These are phyloP conservation scores for Callithrix jacchus DNA, from an alignment of 2,113 vertebrate genomes.

Conservation along the genomic window DNA sequence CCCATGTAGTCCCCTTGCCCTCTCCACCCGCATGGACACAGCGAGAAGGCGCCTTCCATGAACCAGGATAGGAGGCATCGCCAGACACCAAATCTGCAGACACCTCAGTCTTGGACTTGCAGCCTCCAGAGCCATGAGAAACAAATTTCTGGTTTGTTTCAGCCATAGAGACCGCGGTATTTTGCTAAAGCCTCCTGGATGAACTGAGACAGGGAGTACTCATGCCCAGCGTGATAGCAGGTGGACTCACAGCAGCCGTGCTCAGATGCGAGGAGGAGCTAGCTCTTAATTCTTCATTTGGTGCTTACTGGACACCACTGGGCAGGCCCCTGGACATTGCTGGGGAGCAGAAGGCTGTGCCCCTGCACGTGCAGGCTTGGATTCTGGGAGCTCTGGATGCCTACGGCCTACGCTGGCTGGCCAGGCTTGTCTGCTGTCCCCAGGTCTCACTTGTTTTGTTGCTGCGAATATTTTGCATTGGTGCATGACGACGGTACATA, in stretches of 20 bases:
- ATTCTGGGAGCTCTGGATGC: not conserved
- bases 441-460: not conserved
- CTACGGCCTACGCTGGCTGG: fast-evolving
- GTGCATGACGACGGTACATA: not conserved
- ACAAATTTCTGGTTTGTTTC: fast-evolving
- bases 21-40: not conserved
- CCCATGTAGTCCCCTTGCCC: not conserved
- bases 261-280: not conserved
- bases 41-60: not conserved
- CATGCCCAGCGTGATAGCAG: fast-evolving
- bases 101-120: fast-evolving
- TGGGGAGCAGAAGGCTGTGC: not conserved
- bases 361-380: fast-evolving
- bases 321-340: not conserved
- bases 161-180: not conserved
- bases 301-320: not conserved
- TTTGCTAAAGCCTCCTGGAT: not conserved
- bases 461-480: not conserved
- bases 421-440: too few relatives aligned
- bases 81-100: not conserved
- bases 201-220: not conserved
- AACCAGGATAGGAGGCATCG: not conserved
- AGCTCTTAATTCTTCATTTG: fast-evolving
- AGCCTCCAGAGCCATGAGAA: not conserved
- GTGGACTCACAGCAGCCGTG: fast-evolving